Evolutionary conservation across 2,797 vertebrate species (phyloP).

Genomic region (Eurystomus glaucurus): DNA sequence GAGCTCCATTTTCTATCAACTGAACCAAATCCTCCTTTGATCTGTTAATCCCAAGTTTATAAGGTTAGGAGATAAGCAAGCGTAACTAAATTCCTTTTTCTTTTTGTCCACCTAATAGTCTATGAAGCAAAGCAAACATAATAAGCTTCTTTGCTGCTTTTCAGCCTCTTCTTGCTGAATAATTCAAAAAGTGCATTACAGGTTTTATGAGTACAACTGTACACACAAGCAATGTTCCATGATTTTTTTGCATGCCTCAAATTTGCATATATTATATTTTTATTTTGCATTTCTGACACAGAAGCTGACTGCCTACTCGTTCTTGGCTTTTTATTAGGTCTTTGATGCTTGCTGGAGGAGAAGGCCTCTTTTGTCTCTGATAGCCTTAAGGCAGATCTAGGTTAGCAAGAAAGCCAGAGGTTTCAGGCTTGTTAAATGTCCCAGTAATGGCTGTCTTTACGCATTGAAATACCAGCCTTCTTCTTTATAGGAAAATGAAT

Average conservation of each 20-base stretch:
- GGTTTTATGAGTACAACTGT: slow-evolving; percentile 70
- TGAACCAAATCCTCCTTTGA: slow-evolving; percentile 96
- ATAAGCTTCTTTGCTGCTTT: slow-evolving; percentile 86
- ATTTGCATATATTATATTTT: slow-evolving; percentile 88
- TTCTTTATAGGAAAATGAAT: slow-evolving; percentile 83
- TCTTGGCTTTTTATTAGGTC: slow-evolving; percentile 86
- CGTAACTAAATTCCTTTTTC: slow-evolving; percentile 94
- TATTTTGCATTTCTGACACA: slow-evolving; percentile 87
- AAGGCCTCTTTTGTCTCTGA: slow-evolving; percentile 89
- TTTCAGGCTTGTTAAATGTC: slow-evolving; percentile 90
- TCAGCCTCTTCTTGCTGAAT: slow-evolving; percentile 63
- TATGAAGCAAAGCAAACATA: slow-evolving; percentile 88
- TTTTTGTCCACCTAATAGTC: slow-evolving; percentile 91
- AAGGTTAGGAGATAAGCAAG: slow-evolving; percentile 97
- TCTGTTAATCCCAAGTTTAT: slow-evolving; percentile 98
- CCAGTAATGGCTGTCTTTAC: slow-evolving; percentile 85
- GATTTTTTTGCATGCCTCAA: slow-evolving; percentile 74
- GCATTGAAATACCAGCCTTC: slow-evolving; percentile 89
- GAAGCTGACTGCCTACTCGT: slow-evolving; percentile 78
- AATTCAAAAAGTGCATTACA: slow-evolving; percentile 69
- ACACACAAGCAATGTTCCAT: slow-evolving; percentile 66
- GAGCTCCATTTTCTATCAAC: slow-evolving; percentile 92
- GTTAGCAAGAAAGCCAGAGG: slow-evolving; percentile 85
- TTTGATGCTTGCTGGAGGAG: slow-evolving; percentile 91
- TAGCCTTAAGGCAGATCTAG: slow-evolving; percentile 89